A percentile compares a stretch with the other conserved stretches of the same genome.
Evolutionary conservation across 1,140 invertebrate species (phyloP).

Genomic region (Caenorhabditis tropicalis): DNA sequence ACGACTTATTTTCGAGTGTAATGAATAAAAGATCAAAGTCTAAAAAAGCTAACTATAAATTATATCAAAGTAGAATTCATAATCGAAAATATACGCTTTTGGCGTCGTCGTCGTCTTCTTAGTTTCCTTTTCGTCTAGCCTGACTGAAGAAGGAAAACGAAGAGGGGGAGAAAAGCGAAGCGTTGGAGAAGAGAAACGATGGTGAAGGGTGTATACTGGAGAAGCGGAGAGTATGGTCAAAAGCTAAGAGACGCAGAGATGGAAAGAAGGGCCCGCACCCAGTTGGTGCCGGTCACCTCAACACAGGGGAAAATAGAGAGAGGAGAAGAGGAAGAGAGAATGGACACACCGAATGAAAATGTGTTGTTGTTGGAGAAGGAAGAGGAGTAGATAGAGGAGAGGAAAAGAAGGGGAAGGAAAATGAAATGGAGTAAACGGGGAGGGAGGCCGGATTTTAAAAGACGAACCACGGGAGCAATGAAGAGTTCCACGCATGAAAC

Average conservation of each 20-base stretch:
- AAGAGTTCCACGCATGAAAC: no score
- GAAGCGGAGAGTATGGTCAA: slow-evolving; percentile 6
- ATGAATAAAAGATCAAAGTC: not conserved
- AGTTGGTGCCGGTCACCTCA: slow-evolving; percentile 43
- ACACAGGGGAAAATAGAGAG: not conserved
- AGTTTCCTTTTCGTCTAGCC: not conserved
- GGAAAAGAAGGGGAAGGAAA: not conserved
- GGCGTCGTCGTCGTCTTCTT: not conserved
- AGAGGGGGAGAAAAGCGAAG: not conserved
- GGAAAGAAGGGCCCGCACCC: not conserved
- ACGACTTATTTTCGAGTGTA: no score
- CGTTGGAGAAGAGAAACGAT: not conserved
- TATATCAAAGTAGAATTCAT: slow-evolving; percentile 37
- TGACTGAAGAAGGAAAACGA: no score
- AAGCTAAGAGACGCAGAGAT: not conserved
- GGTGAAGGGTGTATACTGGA: slow-evolving; percentile 7
- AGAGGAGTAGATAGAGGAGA: not conserved
- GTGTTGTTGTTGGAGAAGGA: not conserved
- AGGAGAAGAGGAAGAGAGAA: not conserved
- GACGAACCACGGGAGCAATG: no score
- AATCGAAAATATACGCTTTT: not conserved
- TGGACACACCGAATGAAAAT: slow-evolving; percentile 35
- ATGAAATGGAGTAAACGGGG: not conserved
- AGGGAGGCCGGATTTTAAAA: not conserved
- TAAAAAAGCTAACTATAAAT: slow-evolving; percentile 4